Base-by-base conservation (phyloP, 2,888 invertebrate species). In the Altica lythri region DNA sequence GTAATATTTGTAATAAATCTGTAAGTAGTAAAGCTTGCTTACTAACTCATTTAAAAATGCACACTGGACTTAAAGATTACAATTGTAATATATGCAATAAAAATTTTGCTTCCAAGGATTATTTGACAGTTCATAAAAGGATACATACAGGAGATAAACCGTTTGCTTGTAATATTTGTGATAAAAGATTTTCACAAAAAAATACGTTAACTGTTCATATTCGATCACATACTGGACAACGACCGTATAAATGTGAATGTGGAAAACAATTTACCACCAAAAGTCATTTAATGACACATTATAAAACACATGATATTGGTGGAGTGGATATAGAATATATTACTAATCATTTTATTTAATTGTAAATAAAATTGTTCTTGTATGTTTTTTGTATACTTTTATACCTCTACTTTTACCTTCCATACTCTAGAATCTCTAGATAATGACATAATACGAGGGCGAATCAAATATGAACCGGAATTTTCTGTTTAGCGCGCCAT, bases 191-290 rank as follows among this genome's bases (percentile, higher is more conserved):
- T 62, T 81, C 81, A 34, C 80, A 83, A 56, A 79, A 80, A 60
- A 81, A 79, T 49, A 80, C 82, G 0, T 62, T 83, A 27, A 80
- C 80, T 1, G 77, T 80, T 1, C 83, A 83, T 64, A 75, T 76
- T 27, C 70, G 83, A 29, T 81, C 80, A 55, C 83, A 83, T 50
- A 81, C 81, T 0, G 82, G 83, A 4, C 81, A 83, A 56, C 75
- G 76, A 49, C 74, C 82, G 12, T 81, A 80, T 56, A 76, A 82
- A 2, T 83, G 84, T 53, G 76, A 77, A 8, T 84, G 83, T 35
- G 81, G 79, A 0, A 81, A 80, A 49, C 79, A 81, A 1, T 84
- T 83, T 50, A 80, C 83, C 1, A 83, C 83, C 38, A 75, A 78
- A 14, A 80, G 83, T 0, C 82, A 83, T 52, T 68, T 82, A 48